Conservation (phyloP, 2,113 vertebrate genomes). For the Phalacrocorax carbo region DNA sequence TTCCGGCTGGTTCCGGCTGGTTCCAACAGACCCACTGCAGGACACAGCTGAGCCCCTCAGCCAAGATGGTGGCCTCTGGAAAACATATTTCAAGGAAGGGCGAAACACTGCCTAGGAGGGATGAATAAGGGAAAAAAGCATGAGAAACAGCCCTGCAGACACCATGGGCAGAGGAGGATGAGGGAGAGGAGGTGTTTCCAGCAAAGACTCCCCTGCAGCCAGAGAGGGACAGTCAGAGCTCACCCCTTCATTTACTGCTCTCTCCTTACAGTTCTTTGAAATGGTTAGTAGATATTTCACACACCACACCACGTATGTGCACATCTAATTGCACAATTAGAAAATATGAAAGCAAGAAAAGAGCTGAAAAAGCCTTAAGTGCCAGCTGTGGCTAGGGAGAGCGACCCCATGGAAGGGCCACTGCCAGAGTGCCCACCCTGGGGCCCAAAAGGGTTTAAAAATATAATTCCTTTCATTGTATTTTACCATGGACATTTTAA, state of each 20-base stretch:
- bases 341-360: neutral
- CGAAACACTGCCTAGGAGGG: neutral
- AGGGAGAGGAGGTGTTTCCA: neutral
- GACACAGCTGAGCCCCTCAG: neutral
- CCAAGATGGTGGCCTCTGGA: neutral
- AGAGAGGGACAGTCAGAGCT: fast-evolving
- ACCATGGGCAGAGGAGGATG: neutral
- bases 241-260: neutral
- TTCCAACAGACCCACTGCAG: fast-evolving
- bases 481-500: conserved; percentile 6
- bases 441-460: neutral
- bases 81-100: neutral
- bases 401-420: fast-evolving
- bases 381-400: neutral
- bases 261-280: neutral
- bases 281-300: neutral
- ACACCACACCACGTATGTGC: neutral
- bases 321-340: neutral
- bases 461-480: neutral
- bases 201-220: neutral
- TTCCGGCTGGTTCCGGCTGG: fast-evolving
- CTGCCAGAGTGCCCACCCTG: neutral
- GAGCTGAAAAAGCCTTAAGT: neutral
- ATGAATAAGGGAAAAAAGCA: fast-evolving
- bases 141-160: neutral